Percentiles rank a stretch among this genome's conserved stretches.
phyloP scores from a whole-genome alignment of 2,113 vertebrate species.

The Orthonyx spaldingii region DNA sequence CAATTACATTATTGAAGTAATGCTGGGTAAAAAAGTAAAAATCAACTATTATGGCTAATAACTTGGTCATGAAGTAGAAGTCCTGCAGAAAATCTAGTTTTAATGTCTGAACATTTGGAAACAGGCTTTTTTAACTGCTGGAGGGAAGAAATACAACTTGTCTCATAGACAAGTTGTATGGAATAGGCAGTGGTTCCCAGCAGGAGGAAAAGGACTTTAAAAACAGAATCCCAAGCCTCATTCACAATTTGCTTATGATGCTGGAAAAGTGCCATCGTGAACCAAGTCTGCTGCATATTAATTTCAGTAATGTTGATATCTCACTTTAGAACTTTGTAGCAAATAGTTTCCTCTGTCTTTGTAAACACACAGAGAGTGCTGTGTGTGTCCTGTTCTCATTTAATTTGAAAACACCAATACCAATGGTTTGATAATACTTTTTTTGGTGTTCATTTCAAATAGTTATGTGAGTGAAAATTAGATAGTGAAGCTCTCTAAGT shows the following conservation, averaged over 20 bases:
- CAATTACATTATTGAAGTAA: not conserved
- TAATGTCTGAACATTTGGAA: not conserved
- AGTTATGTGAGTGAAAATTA: not conserved
- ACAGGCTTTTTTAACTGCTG: not conserved
- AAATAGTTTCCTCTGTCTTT: not conserved
- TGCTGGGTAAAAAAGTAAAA: not conserved
- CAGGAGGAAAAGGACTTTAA: not conserved
- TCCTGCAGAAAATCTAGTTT: not conserved
- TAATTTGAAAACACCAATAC: not conserved
- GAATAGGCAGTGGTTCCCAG: not conserved
- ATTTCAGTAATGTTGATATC: not conserved
- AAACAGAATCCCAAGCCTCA: not conserved
- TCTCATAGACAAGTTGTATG: not conserved
- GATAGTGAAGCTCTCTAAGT: not conserved
- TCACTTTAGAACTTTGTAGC: not conserved
- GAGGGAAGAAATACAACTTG: not conserved
- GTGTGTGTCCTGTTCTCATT: not conserved
- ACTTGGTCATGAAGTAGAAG: not conserved
- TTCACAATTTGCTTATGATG: not conserved
- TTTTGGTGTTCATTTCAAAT: not conserved
- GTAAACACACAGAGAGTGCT: not conserved
- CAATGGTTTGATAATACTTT: not conserved
- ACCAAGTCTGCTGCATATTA: constrained; percentile 4
- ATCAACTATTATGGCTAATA: not conserved
- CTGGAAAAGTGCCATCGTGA: not conserved